phyloP scores from a whole-genome alignment of 2,888 invertebrate species.

The Monopis laevigella region DNA sequence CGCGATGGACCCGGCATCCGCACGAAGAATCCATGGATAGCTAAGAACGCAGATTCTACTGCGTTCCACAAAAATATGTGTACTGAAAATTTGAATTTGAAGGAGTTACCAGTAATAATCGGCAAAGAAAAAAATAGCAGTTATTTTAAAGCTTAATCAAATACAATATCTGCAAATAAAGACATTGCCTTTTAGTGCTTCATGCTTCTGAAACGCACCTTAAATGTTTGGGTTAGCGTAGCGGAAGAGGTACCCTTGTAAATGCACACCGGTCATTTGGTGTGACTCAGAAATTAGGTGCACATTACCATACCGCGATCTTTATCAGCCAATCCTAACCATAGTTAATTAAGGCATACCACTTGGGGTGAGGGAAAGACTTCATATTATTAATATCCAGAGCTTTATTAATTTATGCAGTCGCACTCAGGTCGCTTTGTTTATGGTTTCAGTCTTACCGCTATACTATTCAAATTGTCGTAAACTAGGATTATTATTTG shows the following conservation, averaged over 20 bases:
- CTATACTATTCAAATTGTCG: slow-evolving; percentile 19
- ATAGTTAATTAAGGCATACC: slow-evolving; percentile 39
- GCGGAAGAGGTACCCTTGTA: slow-evolving; percentile 2
- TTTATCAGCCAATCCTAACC: slow-evolving; percentile 39
- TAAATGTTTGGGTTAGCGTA: slow-evolving; percentile 5
- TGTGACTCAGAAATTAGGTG: slow-evolving; percentile 45
- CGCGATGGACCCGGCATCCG: no score
- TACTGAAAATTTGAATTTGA: no score
- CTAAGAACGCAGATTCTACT: no score
- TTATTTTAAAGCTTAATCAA: no score
- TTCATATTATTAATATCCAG: slow-evolving; percentile 28
- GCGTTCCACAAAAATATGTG: no score
- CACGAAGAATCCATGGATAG: no score
- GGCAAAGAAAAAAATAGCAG: no score
- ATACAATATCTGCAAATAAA: no score
- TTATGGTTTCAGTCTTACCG: background rate
- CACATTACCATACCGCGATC: slow-evolving; percentile 41
- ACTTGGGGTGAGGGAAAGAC: slow-evolving; percentile 41
- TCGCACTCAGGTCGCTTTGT: background rate
- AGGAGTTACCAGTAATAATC: no score
- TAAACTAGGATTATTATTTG: slow-evolving; percentile 30
- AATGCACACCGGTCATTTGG: slow-evolving; percentile 9
- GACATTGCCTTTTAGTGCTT: no score
- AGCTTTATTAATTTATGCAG: slow-evolving; percentile 7
- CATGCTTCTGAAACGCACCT: no score